Evolutionary conservation across 2,797 vertebrate species (phyloP).

Genomic region (Bradypodion ventrale): DNA sequence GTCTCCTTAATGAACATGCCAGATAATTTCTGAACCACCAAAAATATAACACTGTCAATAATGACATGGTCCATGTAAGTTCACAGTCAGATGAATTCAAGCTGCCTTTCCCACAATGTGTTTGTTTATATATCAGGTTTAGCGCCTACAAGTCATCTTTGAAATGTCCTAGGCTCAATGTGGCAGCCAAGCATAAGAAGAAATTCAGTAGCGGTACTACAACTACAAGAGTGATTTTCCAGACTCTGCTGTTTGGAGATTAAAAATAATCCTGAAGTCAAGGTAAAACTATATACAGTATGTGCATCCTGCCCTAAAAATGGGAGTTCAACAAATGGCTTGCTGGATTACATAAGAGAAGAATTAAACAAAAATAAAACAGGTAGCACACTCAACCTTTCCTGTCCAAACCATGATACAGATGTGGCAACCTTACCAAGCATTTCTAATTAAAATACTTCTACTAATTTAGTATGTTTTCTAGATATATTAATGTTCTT

Average conservation of each 20-base stretch:
- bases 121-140: conserved; percentile 38
- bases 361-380: too few relatives aligned
- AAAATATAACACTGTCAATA: conserved; percentile 31
- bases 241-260: neutral
- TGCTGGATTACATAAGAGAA: neutral
- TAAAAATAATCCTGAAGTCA: neutral
- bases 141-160: conserved; percentile 10
- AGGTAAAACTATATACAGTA: neutral
- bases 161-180: conserved; percentile 54
- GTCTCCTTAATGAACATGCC: conserved; percentile 51
- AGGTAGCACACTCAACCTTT: neutral
- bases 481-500: neutral
- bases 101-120: conserved; percentile 33
- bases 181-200: conserved; percentile 40
- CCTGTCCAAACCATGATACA: neutral
- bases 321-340: neutral
- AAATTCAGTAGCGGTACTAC: neutral
- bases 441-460: too few relatives aligned
- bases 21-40: conserved; percentile 46
- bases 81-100: conserved; percentile 54
- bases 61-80: conserved; percentile 35
- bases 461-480: neutral
- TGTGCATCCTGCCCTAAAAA: neutral
- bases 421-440: neutral
- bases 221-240: neutral